Evolutionary conservation across 92 coral and sea anemone species (phyloP), one percentile per base, ranked within the genome.

Genomic region (Siderastrea siderea): DNA sequence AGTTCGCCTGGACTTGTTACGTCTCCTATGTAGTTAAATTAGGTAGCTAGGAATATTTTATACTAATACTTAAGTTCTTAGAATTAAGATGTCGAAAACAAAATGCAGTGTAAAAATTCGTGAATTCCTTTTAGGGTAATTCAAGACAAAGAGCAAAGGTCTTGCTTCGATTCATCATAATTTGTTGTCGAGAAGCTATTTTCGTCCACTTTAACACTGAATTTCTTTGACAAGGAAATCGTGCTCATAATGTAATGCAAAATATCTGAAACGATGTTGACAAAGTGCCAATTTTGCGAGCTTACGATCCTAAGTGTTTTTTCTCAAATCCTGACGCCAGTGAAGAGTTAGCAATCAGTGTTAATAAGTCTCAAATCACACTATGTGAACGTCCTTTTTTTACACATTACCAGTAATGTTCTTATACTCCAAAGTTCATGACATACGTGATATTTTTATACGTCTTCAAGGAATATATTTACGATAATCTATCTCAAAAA

Each of bases 1-100:
- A 81, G 77, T 44, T 87, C 96, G 7, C 95, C 93, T 14, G 98
- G 95, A 38, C 93, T 95, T 53, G 96, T 95, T 7, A 86, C 98
- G 19, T 93, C 98, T 2, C 96, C 98, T 1, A 93, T 93, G 50
- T 95, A 91, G 68, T 50, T 79, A 69, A 64, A 7, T 10, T 5
- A 38, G 57, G 7, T 53, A 46, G 49, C 16, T 61, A 19, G 53
- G 19, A 2, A 46, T 5, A 17, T 15, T 50, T 50, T 7, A 71
- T 10, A 47, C 4, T 4, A 49, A 26, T 7, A 49, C 2, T 45
- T n/a, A 0, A 2, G 38, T 72, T 16, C 16, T 16, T 2, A 48
- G 13, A 53, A 47, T 43, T 12, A 5, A 51, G 9, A 26, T 51
- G 10, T 8, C 7, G 3, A 26, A 13, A 26, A 16, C 26, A 74